These are phyloP conservation scores for Agrilus biguttatus DNA, from an alignment of 2,888 invertebrate species.

Conservation along the genomic window DNA sequence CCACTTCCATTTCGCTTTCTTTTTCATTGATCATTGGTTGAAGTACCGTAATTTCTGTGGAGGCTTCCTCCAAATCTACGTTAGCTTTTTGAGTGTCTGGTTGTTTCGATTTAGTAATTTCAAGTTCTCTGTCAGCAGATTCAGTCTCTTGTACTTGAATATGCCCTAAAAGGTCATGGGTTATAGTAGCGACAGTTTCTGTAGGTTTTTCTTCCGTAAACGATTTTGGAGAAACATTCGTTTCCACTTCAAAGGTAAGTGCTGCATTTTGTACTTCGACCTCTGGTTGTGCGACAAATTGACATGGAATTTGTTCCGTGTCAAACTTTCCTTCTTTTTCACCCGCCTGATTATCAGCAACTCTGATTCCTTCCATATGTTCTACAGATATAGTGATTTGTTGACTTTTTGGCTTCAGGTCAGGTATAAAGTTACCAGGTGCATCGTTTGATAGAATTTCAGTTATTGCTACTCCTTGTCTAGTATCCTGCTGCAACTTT, in stretches of 20 bases:
- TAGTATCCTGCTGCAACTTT: not conserved
- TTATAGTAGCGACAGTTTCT: slow-evolving; percentile 32
- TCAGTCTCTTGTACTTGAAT: slow-evolving; percentile 38
- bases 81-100: slow-evolving; percentile 25
- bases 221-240: slow-evolving; percentile 27
- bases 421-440: no score
- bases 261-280: slow-evolving; percentile 34
- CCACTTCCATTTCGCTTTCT: slow-evolving; percentile 28
- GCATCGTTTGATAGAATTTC: not conserved
- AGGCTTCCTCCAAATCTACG: slow-evolving; percentile 23
- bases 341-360: slow-evolving; percentile 34
- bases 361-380: slow-evolving; percentile 29
- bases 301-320: slow-evolving; percentile 23
- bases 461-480: slow-evolving; percentile 4
- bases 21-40: slow-evolving; percentile 32
- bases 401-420: no score
- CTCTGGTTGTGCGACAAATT: slow-evolving; percentile 31
- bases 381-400: slow-evolving; percentile 23
- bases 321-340: slow-evolving; percentile 36
- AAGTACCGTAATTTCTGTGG: slow-evolving; percentile 27
- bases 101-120: slow-evolving; percentile 19
- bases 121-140: slow-evolving; percentile 34
- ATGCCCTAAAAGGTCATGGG: slow-evolving; percentile 37
- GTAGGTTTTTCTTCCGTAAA: slow-evolving; percentile 23
- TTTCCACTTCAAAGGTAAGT: slow-evolving; percentile 32